Evolutionary conservation across 2,113 vertebrate species (phyloP), one percentile per base, ranked within the genome.

Genomic region (Orcinus orca): DNA sequence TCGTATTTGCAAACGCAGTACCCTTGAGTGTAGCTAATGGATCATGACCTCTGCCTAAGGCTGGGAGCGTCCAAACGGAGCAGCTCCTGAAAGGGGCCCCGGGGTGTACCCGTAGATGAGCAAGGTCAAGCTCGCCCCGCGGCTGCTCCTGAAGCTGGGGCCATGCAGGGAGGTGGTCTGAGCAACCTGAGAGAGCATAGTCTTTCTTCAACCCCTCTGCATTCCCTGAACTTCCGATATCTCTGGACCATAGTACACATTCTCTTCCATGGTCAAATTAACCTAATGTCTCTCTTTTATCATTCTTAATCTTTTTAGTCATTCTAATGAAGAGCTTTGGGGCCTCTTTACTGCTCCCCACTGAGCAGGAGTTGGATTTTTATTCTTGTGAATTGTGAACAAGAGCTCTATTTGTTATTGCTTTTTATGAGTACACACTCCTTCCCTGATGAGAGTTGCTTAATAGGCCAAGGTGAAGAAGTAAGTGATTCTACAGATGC

Each of bases 281-380:
- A 77, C 33, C n/a, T 95, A n/a, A 26, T 0, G 1, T 80, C 50
- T 85, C 71, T 93, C 50, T 85, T 90, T 60, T 41, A 50, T 88
- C 67, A 81, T 86, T 65, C 65, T 88, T 58, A 87, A 93, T 92
- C 47, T 88, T 90, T 94, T 96, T 55, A 93, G 41, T 90, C 86
- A 88, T 50, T 25, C 58, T 88, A 85, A 82, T 53, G 53, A 95
- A 93, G 89, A 88, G 60, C 31, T n/a, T 67, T 71, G n/a, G 41
- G 84, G 11, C 47, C 63, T 79, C 38, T 88, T 88, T 87, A 65
- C 63, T 70, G 41, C 80, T 93, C 73, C 67, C 67, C 31, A 31
- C 41, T 73, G 88, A 92, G 53, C 26, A 88, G 12, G 12, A 86
- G 60, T 55, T 97, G 83, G 73, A 8, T 87, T 92, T 70, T 92